Conservation (phyloP, 2,113 vertebrate species). For the Hippocampus comes region DNA sequence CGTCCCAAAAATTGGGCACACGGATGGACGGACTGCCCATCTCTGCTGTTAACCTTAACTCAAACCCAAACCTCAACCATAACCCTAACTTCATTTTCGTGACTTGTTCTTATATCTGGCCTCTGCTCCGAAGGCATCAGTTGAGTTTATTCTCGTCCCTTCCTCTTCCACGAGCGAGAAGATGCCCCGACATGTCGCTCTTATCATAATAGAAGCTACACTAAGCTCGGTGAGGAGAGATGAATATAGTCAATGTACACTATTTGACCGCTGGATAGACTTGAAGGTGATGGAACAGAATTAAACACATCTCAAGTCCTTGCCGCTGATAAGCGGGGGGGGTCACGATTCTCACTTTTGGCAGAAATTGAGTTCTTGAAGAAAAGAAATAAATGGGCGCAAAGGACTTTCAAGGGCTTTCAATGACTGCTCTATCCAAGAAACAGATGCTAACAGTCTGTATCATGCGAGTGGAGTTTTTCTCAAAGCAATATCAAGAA, state of each 20-base stretch:
- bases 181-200: constrained; percentile 35
- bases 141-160: constrained; percentile 22
- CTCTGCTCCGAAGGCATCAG: background rate
- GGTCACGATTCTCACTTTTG: constrained; percentile 50
- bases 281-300: constrained; percentile 43
- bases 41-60: too few species aligned
- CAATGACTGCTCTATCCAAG: background rate
- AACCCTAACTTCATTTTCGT: background rate
- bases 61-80: too few species aligned
- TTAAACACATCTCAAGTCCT: constrained; percentile 44
- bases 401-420: constrained; percentile 46
- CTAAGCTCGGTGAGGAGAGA: constrained; percentile 32
- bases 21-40: too few species aligned
- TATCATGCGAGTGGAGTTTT: background rate
- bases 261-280: constrained; percentile 29
- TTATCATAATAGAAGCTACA: constrained; percentile 47
- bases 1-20: too few species aligned
- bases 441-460: background rate
- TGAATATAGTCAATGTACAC: constrained; percentile 39
- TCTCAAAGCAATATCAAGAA: constrained; percentile 18
- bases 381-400: constrained; percentile 20
- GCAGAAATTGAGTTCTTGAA: constrained; percentile 26
- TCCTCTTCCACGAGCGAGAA: constrained; percentile 27
- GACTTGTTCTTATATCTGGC: background rate
- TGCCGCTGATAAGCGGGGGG: constrained; percentile 53